Evolutionary conservation across 2,113 vertebrate genomes (phyloP).

Genomic region (Catharus minimus): DNA sequence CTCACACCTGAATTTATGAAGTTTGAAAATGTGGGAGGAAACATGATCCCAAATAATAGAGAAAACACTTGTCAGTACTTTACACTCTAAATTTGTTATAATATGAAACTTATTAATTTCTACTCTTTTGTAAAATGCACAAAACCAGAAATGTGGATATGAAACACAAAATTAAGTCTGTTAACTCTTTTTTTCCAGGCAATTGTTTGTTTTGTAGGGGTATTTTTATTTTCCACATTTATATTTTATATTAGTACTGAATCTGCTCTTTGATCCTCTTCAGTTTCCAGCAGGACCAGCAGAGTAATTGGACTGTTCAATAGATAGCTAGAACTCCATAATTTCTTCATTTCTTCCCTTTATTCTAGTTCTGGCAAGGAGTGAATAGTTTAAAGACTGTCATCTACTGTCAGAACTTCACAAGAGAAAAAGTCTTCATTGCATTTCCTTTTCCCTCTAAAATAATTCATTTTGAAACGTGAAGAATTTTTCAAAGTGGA

Average conservation of each 20-base stretch:
- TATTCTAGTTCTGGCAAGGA: neutral
- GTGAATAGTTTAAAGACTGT: neutral
- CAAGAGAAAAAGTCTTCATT: neutral
- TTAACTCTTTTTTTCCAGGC: neutral
- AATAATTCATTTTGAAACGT: neutral
- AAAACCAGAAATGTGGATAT: neutral
- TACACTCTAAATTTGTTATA: neutral
- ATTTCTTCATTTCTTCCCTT: neutral
- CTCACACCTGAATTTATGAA: neutral
- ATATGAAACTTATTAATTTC: neutral
- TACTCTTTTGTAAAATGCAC: rapidly evolving
- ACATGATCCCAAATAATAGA: rapidly evolving
- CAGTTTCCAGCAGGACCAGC: neutral
- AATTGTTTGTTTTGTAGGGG: neutral
- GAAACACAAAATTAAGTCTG: neutral
- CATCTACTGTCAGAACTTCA: neutral
- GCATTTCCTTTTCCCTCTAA: neutral
- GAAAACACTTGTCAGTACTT: neutral
- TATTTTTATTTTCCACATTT: neutral
- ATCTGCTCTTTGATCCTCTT: neutral
- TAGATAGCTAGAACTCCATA: neutral
- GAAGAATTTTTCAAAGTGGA: neutral
- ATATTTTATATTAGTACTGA: neutral
- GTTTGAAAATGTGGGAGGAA: neutral
- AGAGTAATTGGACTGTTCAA: neutral